Percentiles rank a stretch among this genome's conserved stretches.
phyloP scores from a whole-genome alignment of 2,113 vertebrate genomes.

The Dicaeum eximium region DNA sequence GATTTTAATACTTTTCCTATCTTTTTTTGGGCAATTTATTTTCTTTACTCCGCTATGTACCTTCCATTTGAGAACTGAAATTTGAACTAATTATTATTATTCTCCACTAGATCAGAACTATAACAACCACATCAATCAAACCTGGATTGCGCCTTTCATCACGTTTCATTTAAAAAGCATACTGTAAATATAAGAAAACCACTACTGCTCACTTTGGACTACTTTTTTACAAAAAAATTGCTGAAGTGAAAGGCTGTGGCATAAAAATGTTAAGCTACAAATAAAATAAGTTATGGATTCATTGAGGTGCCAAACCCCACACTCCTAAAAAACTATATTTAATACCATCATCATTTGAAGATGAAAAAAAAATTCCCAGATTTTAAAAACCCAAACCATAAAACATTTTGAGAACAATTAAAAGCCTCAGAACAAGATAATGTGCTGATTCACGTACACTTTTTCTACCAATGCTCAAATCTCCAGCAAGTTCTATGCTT shows the following conservation, averaged over 20 bases:
- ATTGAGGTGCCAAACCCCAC: not conserved
- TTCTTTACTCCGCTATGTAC: not conserved
- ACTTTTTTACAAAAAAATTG: not conserved
- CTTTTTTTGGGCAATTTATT: not conserved
- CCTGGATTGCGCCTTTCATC: not conserved
- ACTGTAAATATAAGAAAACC: not conserved
- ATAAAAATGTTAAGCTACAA: not conserved
- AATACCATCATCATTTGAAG: not conserved
- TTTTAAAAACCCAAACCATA: not conserved
- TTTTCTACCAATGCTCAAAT: not conserved
- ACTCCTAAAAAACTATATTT: not conserved
- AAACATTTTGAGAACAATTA: not conserved
- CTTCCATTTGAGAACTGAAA: not conserved
- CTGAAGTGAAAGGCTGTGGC: not conserved
- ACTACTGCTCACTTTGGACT: not conserved
- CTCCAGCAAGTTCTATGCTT: not conserved
- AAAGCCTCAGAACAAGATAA: not conserved
- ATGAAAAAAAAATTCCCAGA: not conserved
- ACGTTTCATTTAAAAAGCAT: not conserved
- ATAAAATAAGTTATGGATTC: not conserved
- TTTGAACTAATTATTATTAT: not conserved
- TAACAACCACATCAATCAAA: not conserved
- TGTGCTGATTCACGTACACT: accelerated
- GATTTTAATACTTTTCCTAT: not conserved
- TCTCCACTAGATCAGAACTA: not conserved